phyloP scores from a whole-genome alignment of 2,888 invertebrate species.

The Cheilosia scutellata region DNA sequence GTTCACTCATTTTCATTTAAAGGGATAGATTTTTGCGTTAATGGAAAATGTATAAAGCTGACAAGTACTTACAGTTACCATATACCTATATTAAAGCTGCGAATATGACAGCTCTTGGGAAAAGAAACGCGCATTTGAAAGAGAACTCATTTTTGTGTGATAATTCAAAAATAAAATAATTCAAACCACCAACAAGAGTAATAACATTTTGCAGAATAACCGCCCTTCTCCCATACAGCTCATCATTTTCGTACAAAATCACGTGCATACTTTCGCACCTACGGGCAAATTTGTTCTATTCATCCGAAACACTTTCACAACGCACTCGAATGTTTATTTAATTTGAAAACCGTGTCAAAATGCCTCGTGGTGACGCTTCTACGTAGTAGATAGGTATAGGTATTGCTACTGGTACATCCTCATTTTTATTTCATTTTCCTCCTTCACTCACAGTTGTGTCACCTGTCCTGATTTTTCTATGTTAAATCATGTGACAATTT shows the following conservation, averaged over 20 bases:
- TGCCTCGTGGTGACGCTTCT: not conserved
- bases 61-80: no score
- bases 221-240: not conserved
- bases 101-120: no score
- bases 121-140: no score
- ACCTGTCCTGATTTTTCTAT: not conserved
- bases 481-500: conserved; percentile 10
- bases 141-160: no score
- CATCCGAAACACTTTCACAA: not conserved
- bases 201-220: not conserved
- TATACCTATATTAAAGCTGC: no score
- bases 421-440: not conserved
- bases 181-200: no score
- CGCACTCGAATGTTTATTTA: conserved; percentile 22
- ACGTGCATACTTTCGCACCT: not conserved
- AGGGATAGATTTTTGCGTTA: no score
- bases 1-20: no score
- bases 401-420: no score
- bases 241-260: not conserved
- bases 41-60: no score
- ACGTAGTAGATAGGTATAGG: no score
- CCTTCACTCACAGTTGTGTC: not conserved
- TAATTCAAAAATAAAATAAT: no score
- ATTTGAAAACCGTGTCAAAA: conserved; percentile 27
- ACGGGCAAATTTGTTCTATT: not conserved